Evolutionary conservation across 2,113 vertebrate species (phyloP), one percentile per base, ranked within the genome.

Genomic region (Talpa occidentalis): DNA sequence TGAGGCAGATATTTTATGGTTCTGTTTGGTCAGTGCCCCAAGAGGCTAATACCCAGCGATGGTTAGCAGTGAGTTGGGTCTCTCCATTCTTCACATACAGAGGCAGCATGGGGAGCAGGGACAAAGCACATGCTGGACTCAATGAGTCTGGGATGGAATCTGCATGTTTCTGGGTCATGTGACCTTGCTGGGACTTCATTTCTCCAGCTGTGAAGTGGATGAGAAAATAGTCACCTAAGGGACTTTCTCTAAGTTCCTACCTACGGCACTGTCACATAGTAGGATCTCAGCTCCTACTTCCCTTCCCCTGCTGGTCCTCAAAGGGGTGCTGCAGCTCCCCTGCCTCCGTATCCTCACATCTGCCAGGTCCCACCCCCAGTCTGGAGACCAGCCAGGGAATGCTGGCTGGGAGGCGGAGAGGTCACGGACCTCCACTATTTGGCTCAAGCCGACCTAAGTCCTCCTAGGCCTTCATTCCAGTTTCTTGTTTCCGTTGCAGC

Each of bases 51-150:
- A 8, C n/a, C 22, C 10, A 79, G 44, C 12, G 0, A 32, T 16
- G 4, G n/a, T 42, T 37, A 54, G 22, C 22, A 59, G 64, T 32
- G 22, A 40, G 3, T 1, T 6, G 67, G 30, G 40, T 12, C 15
- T 24, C 9, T 47, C 52, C 32, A 24, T 77, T 69, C 47, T 60
- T 42, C 21, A 74, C n/a, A 22, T 0, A 1, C 8, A 15, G 37
- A 69, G 2, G 12, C 19, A 73, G 6, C 0, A 0, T 22, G 16
- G 9, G 9, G 2, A 35, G 64, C 17, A 9, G 62, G 28, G 16
- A 37, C 37, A 77, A 79, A 8, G 5, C 26, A 6, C 3, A 14
- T 64, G 59, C 73, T 35, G 22, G 19, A n/a, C 2, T 35, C 59
- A 19, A 0, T 2, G 73, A 3, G 5, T 85, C 42, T 69, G 19